Base-by-base conservation (phyloP, 1,140 invertebrate genomes). In the Conopomorpha cramerella region DNA sequence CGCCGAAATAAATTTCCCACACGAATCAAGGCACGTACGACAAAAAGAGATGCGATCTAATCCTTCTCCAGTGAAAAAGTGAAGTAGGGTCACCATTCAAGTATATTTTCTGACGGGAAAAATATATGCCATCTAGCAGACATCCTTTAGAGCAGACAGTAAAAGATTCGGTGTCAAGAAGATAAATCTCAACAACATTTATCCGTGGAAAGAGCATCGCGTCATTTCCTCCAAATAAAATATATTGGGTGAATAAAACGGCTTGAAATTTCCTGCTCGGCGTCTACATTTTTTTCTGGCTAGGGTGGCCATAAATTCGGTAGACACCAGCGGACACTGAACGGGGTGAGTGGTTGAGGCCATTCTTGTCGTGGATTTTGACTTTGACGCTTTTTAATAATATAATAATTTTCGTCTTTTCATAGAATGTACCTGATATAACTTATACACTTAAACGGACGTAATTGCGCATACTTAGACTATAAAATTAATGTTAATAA, bases 231-330 rank as follows among this genome's bases (percentile, higher is more conserved):
- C 30, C 45, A 39, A 41, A 45, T 45, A 45, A 48, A 51, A 51
- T 47, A 51, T 43, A 51, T 47, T 34, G 42, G 8, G 30, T 34
- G 43, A 48, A 48, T 51, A 51, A 48, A 51, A 51, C 43, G 34
- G 33, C 36, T 36, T 34, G 38, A 41, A 46, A 41, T 45, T 41
- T 16, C 45, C 39, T 42, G 32, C 41, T 42, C 33, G 16, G 28
- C 30, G 34, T 30, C 37, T 40, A 43, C 49, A 48, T 46, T 48
- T 48, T 48, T 45, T 42, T 36, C 34, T 23, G 10, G 19, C 19
- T 10, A 23, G 31, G 30, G 31, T 14, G 41, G 26, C 35, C 36
- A 37, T 51, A 51, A 51, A 51, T 51, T 36, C 38, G 18, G 12
- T 28, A 13, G 46, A 42, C 43, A 38, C 35, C 32, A 30, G 34